Evolutionary conservation across 2,113 vertebrate genomes (phyloP).

Genomic region (Heteronetta atricapilla): DNA sequence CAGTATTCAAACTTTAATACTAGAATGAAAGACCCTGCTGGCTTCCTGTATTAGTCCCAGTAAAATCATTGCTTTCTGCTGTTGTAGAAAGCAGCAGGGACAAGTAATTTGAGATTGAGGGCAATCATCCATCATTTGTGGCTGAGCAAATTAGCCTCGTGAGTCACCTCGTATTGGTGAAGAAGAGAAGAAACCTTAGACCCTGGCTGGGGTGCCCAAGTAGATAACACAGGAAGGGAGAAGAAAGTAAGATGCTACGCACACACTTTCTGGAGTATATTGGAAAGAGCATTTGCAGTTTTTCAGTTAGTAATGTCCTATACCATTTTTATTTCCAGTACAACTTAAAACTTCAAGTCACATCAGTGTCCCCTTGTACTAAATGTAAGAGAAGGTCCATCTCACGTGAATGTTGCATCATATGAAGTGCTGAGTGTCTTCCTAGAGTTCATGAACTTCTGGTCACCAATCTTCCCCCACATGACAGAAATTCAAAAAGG

Average conservation of each 20-base stretch:
- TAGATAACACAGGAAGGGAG: not conserved
- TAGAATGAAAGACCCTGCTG: not conserved
- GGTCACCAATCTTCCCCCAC: not conserved
- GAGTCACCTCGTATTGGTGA: not conserved
- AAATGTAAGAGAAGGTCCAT: not conserved
- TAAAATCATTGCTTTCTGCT: not conserved
- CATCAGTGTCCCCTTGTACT: not conserved
- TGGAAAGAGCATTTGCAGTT: not conserved
- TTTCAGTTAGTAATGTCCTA: not conserved
- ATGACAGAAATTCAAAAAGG: not conserved
- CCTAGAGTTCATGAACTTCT: not conserved
- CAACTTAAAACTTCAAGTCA: not conserved
- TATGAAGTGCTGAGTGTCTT: not conserved
- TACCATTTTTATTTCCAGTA: not conserved
- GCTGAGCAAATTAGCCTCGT: not conserved
- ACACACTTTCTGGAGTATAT: not conserved
- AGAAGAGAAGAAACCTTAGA: not conserved
- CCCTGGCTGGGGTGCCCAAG: fast-evolving
- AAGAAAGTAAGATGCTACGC: not conserved
- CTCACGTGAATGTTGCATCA: not conserved
- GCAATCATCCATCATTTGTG: not conserved
- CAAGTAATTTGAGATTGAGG: not conserved
- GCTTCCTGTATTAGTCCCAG: not conserved
- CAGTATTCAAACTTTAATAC: not conserved
- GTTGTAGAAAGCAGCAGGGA: not conserved